A percentile compares a stretch with the other conserved stretches of the same genome.
phyloP scores from a whole-genome alignment of 2,888 invertebrate species.

The Altica lythri region DNA sequence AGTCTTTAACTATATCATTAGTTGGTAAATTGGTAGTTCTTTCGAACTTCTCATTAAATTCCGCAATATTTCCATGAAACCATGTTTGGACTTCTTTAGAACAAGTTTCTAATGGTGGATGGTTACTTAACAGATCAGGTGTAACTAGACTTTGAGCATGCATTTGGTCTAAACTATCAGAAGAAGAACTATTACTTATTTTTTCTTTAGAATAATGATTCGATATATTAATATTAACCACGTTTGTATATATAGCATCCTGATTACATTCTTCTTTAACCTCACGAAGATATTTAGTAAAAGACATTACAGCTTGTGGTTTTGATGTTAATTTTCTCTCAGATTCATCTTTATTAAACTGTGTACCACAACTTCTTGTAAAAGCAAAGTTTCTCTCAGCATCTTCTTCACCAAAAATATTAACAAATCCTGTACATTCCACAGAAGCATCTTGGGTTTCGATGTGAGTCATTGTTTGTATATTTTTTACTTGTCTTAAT shows the following conservation, averaged over 20 bases:
- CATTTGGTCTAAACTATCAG: slow-evolving; percentile 59
- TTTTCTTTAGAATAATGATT: slow-evolving; percentile 60
- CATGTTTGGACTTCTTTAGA: slow-evolving; percentile 23
- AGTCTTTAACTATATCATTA: slow-evolving; percentile 12
- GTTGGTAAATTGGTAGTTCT: slow-evolving; percentile 24
- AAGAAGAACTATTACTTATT: slow-evolving; percentile 56
- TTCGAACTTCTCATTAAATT: slow-evolving; percentile 27
- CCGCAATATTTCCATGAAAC: slow-evolving; percentile 27
- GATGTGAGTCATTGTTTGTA: slow-evolving; percentile 54
- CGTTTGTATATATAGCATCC: slow-evolving; percentile 57
- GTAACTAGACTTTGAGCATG: slow-evolving; percentile 53
- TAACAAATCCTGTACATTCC: slow-evolving; percentile 54
- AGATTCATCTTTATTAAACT: slow-evolving; percentile 48
- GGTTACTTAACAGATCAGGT: slow-evolving; percentile 65
- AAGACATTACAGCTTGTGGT: slow-evolving; percentile 43
- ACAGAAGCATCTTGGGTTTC: slow-evolving; percentile 59
- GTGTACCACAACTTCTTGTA: slow-evolving; percentile 55
- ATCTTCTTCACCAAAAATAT: slow-evolving; percentile 48
- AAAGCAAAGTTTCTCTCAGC: slow-evolving; percentile 46
- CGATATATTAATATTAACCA: slow-evolving; percentile 66
- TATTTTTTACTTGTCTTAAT: slow-evolving; percentile 52
- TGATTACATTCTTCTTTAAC: slow-evolving; percentile 39
- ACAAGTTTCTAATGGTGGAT: slow-evolving; percentile 57
- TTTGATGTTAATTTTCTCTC: slow-evolving; percentile 14
- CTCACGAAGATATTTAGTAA: slow-evolving; percentile 53